Conservation (phyloP, 2,888 invertebrate genomes). For the Helobdella robusta region DNA sequence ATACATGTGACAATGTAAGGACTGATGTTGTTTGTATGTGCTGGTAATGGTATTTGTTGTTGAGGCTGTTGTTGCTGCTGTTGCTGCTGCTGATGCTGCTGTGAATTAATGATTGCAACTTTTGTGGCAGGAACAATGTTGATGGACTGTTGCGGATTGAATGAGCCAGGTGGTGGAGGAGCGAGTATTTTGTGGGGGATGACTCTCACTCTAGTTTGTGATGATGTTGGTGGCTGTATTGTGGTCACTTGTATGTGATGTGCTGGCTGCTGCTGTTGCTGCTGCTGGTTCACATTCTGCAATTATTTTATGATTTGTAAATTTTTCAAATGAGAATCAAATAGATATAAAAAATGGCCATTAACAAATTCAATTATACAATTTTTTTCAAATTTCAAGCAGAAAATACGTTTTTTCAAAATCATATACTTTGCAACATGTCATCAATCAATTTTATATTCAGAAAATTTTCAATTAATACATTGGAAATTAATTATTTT, state of each 20-base stretch:
- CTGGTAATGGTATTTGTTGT: no score
- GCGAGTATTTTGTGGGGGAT: conserved; percentile 11
- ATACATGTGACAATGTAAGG: conserved; percentile 13
- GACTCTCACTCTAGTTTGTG: conserved; percentile 9
- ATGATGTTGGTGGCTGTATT: neutral
- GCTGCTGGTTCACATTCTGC: conserved; percentile 6
- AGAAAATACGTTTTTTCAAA: no score
- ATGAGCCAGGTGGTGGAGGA: no score
- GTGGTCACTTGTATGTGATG: neutral
- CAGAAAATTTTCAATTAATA: no score
- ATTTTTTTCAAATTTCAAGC: no score
- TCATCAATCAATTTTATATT: no score
- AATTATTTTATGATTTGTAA: neutral
- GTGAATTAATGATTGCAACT: neutral
- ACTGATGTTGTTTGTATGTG: no score
- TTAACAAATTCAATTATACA: no score
- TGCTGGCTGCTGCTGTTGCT: conserved; percentile 9
- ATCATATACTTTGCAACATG: no score
- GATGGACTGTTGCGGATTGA: conserved; percentile 14
- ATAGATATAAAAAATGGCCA: no score
- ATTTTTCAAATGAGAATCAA: neutral
- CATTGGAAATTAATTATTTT: no score
- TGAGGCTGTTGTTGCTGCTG: no score
- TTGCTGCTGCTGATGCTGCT: conserved; percentile 12
- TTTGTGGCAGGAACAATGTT: conserved; percentile 2